Evolutionary conservation across 2,797 vertebrate species (phyloP), one percentile per base, ranked within the genome.

Genomic region (Arremon brunneinucha): DNA sequence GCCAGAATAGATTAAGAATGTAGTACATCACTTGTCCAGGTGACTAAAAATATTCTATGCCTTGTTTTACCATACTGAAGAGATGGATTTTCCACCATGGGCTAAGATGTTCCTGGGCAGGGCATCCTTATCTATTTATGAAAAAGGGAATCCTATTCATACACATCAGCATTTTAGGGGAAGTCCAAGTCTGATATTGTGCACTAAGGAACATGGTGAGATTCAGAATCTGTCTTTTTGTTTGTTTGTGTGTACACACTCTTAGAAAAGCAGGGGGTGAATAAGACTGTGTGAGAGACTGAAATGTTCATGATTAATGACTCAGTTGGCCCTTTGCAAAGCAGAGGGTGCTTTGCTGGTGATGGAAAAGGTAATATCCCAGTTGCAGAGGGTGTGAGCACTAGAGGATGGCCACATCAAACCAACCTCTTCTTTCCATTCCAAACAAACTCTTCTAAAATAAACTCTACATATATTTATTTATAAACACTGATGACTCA

Each of bases 391-490:
- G 4, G 22, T 9, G 5, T 43, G 55, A 75, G 32, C 11, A 28
- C 9, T 16, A 23, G 22, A 28, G 41, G 35, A 55, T 24, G 22
- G 7, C 22, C 19, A 41, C 0, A 0, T 11, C 17, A 60, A 47
- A 60, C 23, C 34, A 52, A 39, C 6, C 5, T 34, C 21, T 39
- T 44, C 24, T 47, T 47, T 35, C 14, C 14, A 27, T 53, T 74
- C 26, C 22, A 60, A 60, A 18, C 3, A 68, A 74, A 44, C 9
- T 19, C 3, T 17, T 47, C 12, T 35, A 41, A 67, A 68, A 53
- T 23, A 46, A 53, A 13, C 17, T 16, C 8, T 52, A 11, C 1
- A 2, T 53, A 20, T 57, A 27, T 34, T 30, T 57, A n/a, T 44
- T 11, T 57, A 26, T 34, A 47, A 60, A 53, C 18, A 41, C 5